These are phyloP conservation scores for Lagorchestes hirsutus DNA, from an alignment of 2,797 vertebrate species.

Conservation along the genomic window DNA sequence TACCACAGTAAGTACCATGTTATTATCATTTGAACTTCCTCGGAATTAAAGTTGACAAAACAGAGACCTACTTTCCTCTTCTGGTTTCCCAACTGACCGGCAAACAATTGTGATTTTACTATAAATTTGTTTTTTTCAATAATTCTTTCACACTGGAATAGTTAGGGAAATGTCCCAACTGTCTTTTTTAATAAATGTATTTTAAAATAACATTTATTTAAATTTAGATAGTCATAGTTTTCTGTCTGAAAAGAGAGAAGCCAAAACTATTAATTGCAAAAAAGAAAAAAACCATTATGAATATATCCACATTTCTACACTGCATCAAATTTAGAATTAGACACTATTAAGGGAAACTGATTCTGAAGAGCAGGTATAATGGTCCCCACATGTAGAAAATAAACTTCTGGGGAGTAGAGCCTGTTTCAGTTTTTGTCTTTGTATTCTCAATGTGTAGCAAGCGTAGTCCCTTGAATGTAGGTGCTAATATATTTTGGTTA, in stretches of 20 bases:
- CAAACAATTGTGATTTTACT: neutral
- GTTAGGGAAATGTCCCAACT: neutral
- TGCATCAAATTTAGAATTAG: neutral
- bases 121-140: neutral
- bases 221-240: neutral
- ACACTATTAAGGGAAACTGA: neutral
- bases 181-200: neutral
- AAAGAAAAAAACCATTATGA: neutral
- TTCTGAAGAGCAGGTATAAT: neutral
- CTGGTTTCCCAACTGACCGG: neutral
- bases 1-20: neutral
- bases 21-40: neutral
- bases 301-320: neutral
- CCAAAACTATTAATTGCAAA: neutral
- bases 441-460: neutral
- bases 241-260: neutral
- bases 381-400: neutral
- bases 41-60: neutral
- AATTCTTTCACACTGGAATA: neutral
- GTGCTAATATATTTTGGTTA: neutral
- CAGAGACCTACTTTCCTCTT: neutral
- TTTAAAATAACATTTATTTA: neutral
- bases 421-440: neutral
- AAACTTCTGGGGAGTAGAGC: neutral
- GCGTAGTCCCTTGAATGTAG: neutral